Base-by-base conservation (phyloP, 2,113 vertebrate species). In the Excalfactoria chinensis region DNA sequence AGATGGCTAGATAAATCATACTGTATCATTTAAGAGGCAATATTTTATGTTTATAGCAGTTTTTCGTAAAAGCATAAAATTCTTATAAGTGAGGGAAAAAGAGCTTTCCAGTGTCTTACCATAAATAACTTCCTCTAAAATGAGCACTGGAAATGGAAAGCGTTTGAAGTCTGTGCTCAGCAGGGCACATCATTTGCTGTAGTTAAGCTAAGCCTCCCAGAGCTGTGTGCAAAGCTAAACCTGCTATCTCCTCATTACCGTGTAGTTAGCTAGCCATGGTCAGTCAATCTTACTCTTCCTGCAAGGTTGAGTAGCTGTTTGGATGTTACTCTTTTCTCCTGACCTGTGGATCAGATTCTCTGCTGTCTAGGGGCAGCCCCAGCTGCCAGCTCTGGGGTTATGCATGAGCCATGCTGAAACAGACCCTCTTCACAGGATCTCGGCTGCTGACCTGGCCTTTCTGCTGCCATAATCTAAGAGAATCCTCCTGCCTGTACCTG, bases 351-450 rank as follows among this genome's bases (percentile, higher is more conserved):
- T 30, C 11, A 67, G 2, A 11, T 74, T 44, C 13, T 40, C 6
- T 40, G 16, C 19, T 1, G 0, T 6, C 35, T 16, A 28, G 53
- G 6, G 0, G 0, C 12, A 17, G 11, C n/a, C 30, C 20, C 1
- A 2, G 26, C 35, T 76, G 8, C 35, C 15, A 59, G 34, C 8
- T 7, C 18, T 4, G 2, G 13, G 6, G 55, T 6, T 80, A 7
- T 41, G 9, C 44, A 23, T 0, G 1, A 19, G 21, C 10, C 23
- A 0, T 0, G 4, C 11, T 49, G n/a, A 35, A 88, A n/a, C 0
- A 0, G 18, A 5, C 30, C 40, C 56, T 51, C 4, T 16, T 70
- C 53, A 34, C 18, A 63, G 28, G 34, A 84, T 26, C 2, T 9
- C 7, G 28, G 49, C 46, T 56, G 10, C 23, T 70, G n/a, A 2